Evolutionary conservation across 2,113 vertebrate genomes (phyloP).

Genomic region (Eublepharis macularius): DNA sequence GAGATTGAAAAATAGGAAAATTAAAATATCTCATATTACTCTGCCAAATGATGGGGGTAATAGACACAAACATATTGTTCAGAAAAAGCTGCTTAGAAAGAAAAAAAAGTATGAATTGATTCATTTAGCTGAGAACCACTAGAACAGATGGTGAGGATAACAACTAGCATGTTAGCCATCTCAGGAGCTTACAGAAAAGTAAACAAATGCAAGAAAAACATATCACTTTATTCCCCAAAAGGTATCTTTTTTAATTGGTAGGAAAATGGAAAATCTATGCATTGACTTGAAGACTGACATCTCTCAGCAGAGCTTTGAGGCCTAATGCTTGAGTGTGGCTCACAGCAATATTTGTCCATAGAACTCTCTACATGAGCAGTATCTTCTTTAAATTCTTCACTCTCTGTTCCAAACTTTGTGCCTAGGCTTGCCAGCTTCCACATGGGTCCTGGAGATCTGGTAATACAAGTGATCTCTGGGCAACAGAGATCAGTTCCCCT

Average conservation of each 20-base stretch:
- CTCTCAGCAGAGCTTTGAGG: background rate
- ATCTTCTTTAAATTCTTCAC: background rate
- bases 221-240: slow-evolving; percentile 74
- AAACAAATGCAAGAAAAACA: slow-evolving; percentile 79
- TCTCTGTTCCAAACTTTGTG: background rate
- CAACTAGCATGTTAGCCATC: slow-evolving; percentile 83
- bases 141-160: slow-evolving; percentile 83
- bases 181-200: slow-evolving; percentile 79
- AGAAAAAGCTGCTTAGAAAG: slow-evolving; percentile 73
- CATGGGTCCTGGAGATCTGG: no score
- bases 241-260: slow-evolving; percentile 74
- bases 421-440: no score
- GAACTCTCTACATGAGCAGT: background rate
- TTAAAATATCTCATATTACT: slow-evolving; percentile 79
- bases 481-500: no score
- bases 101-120: slow-evolving; percentile 78
- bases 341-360: background rate
- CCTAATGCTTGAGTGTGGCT: no score
- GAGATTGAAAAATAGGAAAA: slow-evolving; percentile 81
- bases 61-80: slow-evolving; percentile 84
- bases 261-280: slow-evolving; percentile 62
- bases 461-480: no score
- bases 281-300: slow-evolving; percentile 40
- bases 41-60: slow-evolving; percentile 80
- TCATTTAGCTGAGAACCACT: slow-evolving; percentile 73